phyloP scores from a whole-genome alignment of 2,888 invertebrate genomes.

The Eupithecia centaureata region DNA sequence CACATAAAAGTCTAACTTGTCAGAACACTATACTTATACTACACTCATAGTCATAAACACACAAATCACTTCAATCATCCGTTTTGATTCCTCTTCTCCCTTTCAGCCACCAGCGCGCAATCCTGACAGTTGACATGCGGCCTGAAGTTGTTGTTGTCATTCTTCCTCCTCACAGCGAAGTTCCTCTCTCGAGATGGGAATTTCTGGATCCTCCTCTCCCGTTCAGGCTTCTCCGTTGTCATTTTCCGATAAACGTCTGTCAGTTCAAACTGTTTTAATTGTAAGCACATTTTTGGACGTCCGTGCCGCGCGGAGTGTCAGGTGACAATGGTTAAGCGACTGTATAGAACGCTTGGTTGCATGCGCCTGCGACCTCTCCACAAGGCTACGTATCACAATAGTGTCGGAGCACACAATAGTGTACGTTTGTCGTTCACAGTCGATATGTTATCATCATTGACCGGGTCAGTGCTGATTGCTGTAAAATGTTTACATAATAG shows the following conservation, averaged over 20 bases:
- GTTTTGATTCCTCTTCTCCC: slow-evolving; percentile 57
- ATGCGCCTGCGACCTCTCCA: slow-evolving; percentile 53
- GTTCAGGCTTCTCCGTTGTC: slow-evolving; percentile 53
- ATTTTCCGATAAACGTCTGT: slow-evolving; percentile 70
- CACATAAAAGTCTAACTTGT: slow-evolving; percentile 1
- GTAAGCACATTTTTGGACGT: slow-evolving; percentile 67
- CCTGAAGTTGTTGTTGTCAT: slow-evolving; percentile 75
- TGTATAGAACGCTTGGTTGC: slow-evolving; percentile 47
- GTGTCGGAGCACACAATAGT: slow-evolving; percentile 14
- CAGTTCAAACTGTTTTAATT: slow-evolving; percentile 74
- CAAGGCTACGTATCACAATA: slow-evolving; percentile 52
- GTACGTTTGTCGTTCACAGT: slow-evolving; percentile 9
- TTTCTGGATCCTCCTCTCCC: slow-evolving; percentile 79
- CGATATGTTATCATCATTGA: slow-evolving; percentile 34
- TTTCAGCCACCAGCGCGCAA: slow-evolving; percentile 69
- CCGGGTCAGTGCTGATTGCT: slow-evolving; percentile 33
- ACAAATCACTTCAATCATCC: slow-evolving; percentile 39
- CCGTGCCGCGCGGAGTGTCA: slow-evolving; percentile 35
- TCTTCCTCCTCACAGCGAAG: slow-evolving; percentile 85
- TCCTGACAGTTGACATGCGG: slow-evolving; percentile 73
- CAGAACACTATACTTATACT: slow-evolving; percentile 4
- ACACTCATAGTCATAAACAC: slow-evolving; percentile 11
- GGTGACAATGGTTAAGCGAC: slow-evolving; percentile 38
- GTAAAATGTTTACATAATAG: slow-evolving; percentile 35
- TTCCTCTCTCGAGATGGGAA: slow-evolving; percentile 88